A percentile compares a stretch with the other conserved stretches of the same genome.
Evolutionary conservation across 2,888 invertebrate species (phyloP).

Genomic region (Eugnorisma glareosa): DNA sequence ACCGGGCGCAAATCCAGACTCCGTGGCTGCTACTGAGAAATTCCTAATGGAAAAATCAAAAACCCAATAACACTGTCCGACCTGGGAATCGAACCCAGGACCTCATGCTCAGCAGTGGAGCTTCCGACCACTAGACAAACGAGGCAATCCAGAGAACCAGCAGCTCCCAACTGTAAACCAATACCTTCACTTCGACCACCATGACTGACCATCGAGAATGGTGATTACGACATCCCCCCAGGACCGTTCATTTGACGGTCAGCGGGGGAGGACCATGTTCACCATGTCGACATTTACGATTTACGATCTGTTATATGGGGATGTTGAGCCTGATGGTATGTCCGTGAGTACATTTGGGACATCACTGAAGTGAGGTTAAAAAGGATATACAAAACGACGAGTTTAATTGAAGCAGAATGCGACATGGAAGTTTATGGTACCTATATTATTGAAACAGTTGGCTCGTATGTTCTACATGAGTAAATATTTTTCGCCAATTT

Average conservation of each 20-base stretch:
- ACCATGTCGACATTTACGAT: constrained; percentile 19
- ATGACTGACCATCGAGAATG: constrained; percentile 6
- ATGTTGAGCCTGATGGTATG: constrained; percentile 15
- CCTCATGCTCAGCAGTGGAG: no score
- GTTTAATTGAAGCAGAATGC: constrained; percentile 9
- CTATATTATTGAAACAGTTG: constrained; percentile 54
- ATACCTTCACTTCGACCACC: constrained; percentile 22
- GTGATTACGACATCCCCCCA: constrained; percentile 33
- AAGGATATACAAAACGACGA: constrained; percentile 18
- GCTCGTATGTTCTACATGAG: constrained; percentile 34
- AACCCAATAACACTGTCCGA: no score
- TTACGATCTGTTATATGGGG: constrained; percentile 35
- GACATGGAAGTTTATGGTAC: constrained; percentile 30
- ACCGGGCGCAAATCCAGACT: no score
- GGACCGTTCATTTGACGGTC: constrained; percentile 17
- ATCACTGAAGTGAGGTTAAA: constrained; percentile 19
- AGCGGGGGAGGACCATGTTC: constrained; percentile 18
- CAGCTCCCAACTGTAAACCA: background rate
- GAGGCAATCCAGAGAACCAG: background rate
- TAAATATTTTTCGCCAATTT: constrained; percentile 46
- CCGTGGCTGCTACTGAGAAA: no score
- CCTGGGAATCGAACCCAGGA: no score
- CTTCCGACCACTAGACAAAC: no score
- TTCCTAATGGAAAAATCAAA: no score
- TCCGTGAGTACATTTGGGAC: background rate